Evolutionary conservation across 2,888 invertebrate species (phyloP).

Genomic region (Lasiommata megera): DNA sequence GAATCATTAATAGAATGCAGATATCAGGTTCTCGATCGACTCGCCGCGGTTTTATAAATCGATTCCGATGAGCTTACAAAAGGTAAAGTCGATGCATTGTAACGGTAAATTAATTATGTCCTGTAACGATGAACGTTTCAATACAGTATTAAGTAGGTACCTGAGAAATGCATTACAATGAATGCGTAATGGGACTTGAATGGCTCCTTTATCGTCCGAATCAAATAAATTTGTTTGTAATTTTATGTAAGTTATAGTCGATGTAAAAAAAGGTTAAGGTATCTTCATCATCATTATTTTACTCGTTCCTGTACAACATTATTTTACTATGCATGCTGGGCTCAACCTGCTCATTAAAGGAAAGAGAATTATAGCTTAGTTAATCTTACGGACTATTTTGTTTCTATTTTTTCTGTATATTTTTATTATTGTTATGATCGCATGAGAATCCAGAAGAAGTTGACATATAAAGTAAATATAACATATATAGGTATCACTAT

Average conservation of each 20-base stretch:
- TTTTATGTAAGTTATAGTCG: no score
- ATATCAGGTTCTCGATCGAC: constrained; percentile 9
- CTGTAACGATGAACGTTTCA: neutral
- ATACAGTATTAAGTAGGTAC: neutral
- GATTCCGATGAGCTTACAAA: constrained; percentile 5
- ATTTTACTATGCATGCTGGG: no score
- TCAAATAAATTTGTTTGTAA: neutral
- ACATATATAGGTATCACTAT: no score
- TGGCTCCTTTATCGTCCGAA: neutral
- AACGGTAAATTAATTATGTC: constrained; percentile 6
- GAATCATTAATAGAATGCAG: constrained; percentile 11
- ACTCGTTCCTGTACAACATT: no score
- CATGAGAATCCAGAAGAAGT: no score
- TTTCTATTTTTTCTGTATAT: no score
- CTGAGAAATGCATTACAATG: neutral
- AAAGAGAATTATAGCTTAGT: no score
- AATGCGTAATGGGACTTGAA: neutral
- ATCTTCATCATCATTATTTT: no score
- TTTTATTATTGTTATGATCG: no score
- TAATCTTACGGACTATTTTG: no score
- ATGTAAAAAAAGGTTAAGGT: neutral
- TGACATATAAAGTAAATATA: no score
- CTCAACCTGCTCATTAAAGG: no score
- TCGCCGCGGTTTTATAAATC: constrained; percentile 5
- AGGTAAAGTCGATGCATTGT: neutral